These are phyloP conservation scores for Corella eumyota DNA, from an alignment of 23 tunicate genomes.

Conservation along the genomic window DNA sequence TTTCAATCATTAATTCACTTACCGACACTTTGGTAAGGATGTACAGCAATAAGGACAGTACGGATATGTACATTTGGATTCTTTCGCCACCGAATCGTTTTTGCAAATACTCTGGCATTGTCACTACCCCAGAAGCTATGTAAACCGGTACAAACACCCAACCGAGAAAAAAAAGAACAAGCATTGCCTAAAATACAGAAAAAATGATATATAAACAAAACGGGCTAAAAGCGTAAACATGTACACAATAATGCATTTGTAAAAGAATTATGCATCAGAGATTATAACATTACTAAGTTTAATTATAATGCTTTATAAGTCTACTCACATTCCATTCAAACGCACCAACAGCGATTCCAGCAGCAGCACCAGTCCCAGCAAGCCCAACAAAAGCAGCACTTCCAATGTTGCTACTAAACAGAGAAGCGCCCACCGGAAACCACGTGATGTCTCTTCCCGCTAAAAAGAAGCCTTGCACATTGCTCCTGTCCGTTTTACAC, in stretches of 20 bases:
- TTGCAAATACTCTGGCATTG: conserved; percentile 90
- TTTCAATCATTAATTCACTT: too few relatives aligned
- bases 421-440: conserved; percentile 94
- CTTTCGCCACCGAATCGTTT: conserved; percentile 94
- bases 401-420: conserved; percentile 93
- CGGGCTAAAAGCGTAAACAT: too few relatives aligned
- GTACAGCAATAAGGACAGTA: conserved; percentile 77
- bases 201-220: too few relatives aligned
- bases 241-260: too few relatives aligned
- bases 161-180: conserved; percentile 65
- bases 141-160: conserved; percentile 96
- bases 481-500: conserved; percentile 65
- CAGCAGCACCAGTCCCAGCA: conserved; percentile 97
- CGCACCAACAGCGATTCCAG: conserved; percentile 98
- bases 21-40: conserved; percentile 94
- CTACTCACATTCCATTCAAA: conserved; percentile 94
- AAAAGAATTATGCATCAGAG: too few relatives aligned
- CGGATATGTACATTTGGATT: conserved; percentile 87
- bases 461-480: conserved; percentile 82
- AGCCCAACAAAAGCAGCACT: conserved; percentile 91
- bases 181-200: conserved; percentile 89
- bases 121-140: conserved; percentile 82
- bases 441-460: conserved; percentile 85
- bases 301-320: too few relatives aligned
- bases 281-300: too few relatives aligned